Conservation (phyloP, 1,140 invertebrate genomes). For the Drosophila fuyamai region DNA sequence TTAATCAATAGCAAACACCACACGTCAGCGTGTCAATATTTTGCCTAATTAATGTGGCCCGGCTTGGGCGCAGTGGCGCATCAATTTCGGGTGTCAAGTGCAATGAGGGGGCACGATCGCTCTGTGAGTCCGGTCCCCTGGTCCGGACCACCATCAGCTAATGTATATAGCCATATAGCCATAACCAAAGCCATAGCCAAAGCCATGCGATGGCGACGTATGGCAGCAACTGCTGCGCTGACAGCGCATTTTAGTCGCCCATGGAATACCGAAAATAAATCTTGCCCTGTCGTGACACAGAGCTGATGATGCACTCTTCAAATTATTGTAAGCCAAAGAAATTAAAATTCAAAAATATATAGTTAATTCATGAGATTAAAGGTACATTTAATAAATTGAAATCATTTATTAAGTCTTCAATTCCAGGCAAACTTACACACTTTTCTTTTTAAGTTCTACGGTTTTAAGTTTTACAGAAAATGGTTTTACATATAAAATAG, state of each 20-base stretch:
- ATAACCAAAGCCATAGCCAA: conserved; percentile 9
- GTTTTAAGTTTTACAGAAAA: too few relatives aligned
- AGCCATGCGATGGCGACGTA: conserved; percentile 46
- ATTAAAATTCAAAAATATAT: accelerated
- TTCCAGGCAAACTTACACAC: too few relatives aligned
- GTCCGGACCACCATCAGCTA: conserved; percentile 61
- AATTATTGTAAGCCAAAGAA: not conserved
- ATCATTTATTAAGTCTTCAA: too few relatives aligned
- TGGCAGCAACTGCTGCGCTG: conserved; percentile 76
- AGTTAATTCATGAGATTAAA: too few relatives aligned
- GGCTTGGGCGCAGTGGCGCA: conserved; percentile 52
- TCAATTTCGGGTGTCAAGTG: conserved; percentile 78
- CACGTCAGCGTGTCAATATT: conserved; percentile 74
- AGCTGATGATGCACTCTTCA: conserved; percentile 17
- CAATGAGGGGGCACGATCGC: conserved; percentile 38
- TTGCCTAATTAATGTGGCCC: conserved; percentile 78
- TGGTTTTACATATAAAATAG: too few relatives aligned
- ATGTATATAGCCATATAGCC: conserved; percentile 57
- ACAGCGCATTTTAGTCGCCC: conserved; percentile 74
- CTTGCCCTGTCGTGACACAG: conserved; percentile 66
- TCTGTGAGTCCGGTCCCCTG: conserved; percentile 39
- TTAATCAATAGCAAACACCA: conserved; percentile 69
- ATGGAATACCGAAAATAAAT: conserved; percentile 80
- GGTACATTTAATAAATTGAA: not conserved
- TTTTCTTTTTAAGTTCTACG: too few relatives aligned